phyloP scores from a whole-genome alignment of 2,888 invertebrate species.

The Tipula lateralis region DNA sequence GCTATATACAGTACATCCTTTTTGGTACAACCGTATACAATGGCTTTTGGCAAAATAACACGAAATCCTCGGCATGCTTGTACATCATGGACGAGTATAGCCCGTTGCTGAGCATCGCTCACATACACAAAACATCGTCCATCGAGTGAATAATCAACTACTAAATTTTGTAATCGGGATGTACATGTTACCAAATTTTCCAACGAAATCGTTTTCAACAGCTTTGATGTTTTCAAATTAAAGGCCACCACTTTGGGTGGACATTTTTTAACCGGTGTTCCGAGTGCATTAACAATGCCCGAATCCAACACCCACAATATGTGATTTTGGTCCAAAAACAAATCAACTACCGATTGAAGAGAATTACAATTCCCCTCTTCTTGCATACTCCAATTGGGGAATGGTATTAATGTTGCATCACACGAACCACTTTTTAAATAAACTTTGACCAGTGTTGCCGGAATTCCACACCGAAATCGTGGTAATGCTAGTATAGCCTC shows the following conservation, averaged over 20 bases:
- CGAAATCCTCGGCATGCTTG: slow-evolving; percentile 58
- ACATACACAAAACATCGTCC: slow-evolving; percentile 59
- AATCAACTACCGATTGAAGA: slow-evolving; percentile 66
- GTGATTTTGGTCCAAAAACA: slow-evolving; percentile 58
- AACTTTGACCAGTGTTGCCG: slow-evolving; percentile 60
- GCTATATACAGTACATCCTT: slow-evolving; percentile 63
- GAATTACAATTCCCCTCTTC: slow-evolving; percentile 60
- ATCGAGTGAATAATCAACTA: slow-evolving; percentile 60
- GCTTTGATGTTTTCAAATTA: slow-evolving; percentile 55
- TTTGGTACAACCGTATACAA: slow-evolving; percentile 51
- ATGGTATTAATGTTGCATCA: slow-evolving; percentile 54
- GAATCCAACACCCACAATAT: slow-evolving; percentile 69
- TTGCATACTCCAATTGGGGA: slow-evolving; percentile 60
- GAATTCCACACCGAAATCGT: slow-evolving; percentile 58
- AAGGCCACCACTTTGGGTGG: slow-evolving; percentile 65
- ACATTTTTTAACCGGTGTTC: slow-evolving; percentile 59
- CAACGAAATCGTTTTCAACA: slow-evolving; percentile 59
- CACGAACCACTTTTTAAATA: slow-evolving; percentile 51
- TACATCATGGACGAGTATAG: slow-evolving; percentile 64
- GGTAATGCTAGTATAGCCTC: slow-evolving; percentile 56
- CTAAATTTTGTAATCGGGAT: slow-evolving; percentile 64
- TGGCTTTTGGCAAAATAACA: slow-evolving; percentile 57
- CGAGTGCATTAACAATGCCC: slow-evolving; percentile 64
- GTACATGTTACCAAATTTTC: slow-evolving; percentile 54
- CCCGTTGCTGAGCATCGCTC: slow-evolving; percentile 64